These are phyloP conservation scores for Sympetrum striolatum DNA, from an alignment of 2,888 invertebrate genomes.

Conservation along the genomic window DNA sequence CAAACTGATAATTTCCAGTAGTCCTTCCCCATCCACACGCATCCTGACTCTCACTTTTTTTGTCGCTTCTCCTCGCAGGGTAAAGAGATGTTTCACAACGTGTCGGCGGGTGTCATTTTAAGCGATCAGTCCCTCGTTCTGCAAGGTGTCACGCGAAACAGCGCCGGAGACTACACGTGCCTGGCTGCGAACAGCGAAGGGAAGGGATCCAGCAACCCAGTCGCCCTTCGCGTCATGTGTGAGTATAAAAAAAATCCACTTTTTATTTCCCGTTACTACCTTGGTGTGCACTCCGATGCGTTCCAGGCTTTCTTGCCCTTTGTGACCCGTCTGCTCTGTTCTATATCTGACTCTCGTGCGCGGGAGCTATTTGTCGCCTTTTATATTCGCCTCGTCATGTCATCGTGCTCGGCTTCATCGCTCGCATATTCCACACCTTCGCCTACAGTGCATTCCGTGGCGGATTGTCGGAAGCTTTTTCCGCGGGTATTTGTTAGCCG, in stretches of 20 bases:
- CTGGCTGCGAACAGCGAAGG: conserved; percentile 86
- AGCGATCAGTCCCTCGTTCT: conserved; percentile 87
- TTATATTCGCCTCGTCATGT: too few relatives aligned
- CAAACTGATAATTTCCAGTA: too few relatives aligned
- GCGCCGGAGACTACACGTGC: conserved; percentile 89
- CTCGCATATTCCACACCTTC: too few relatives aligned
- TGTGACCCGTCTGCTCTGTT: too few relatives aligned
- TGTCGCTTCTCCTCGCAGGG: conserved; percentile 64
- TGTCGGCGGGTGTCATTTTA: conserved; percentile 80
- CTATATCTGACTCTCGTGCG: too few relatives aligned
- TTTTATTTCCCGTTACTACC: not conserved
- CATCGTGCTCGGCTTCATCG: too few relatives aligned
- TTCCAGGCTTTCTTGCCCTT: too few relatives aligned
- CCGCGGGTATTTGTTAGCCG: too few relatives aligned
- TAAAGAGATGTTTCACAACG: conserved; percentile 82
- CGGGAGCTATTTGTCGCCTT: too few relatives aligned
- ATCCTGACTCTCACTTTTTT: not conserved
- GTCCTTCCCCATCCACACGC: conserved; percentile 1
- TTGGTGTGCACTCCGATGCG: too few relatives aligned
- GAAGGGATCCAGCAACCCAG: conserved; percentile 68
- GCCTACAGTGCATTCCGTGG: too few relatives aligned
- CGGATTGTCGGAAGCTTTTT: too few relatives aligned
- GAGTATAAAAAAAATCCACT: conserved; percentile 54
- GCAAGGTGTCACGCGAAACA: conserved; percentile 80
- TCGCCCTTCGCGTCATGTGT: conserved; percentile 64